Base-by-base conservation (phyloP, 2,113 vertebrate species). In the Genyomyrus donnyi region DNA sequence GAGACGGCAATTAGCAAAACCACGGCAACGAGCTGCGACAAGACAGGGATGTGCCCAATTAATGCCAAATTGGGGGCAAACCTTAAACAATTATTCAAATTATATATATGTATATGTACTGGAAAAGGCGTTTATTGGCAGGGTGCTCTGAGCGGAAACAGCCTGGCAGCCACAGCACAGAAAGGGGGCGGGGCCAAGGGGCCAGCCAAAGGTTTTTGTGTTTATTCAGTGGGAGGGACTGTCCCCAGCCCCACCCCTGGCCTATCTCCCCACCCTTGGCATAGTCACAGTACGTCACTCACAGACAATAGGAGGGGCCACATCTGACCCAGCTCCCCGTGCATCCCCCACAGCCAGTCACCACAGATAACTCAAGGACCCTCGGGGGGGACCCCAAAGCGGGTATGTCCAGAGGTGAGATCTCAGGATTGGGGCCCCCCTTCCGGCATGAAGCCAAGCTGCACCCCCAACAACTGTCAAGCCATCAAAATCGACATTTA, bases 321-420 rank as follows among this genome's bases (percentile, higher is more conserved):
- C 85, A 87, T 87, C 49, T 87, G 85, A 27, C 48, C 85, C 48
- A 49, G 56, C 48, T 15, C 46, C 45, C 21, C 42, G 85, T 91
- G 89, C 52, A 83, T 62, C 27, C 19, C n/a, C 58, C 56, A 66
- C 80, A 19, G 48, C 74, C 66, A 88, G 91, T 91, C 91, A 91
- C 89, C 45, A 50, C 53, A 66, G 31, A 90, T 91, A 90, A 91
- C 90, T 89, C 70, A 89, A 45, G 56, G 89, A 90, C 83, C 90
- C 46, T 3, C 0, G 21, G 21, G 5, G 21, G 74, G 15, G 9
- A 0, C 1, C 74, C 31, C 35, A 17, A 80, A 19, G 31, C 3
- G 74, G 4, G 74, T 10, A 80, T 17, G 35, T 35, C 35, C 31
- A 19, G 35, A 7, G 35, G 35, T 42, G 31, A 19, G 35, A 42